Evolutionary conservation across 2,797 vertebrate genomes (phyloP).

Genomic region (Cryptoprocta ferox): DNA sequence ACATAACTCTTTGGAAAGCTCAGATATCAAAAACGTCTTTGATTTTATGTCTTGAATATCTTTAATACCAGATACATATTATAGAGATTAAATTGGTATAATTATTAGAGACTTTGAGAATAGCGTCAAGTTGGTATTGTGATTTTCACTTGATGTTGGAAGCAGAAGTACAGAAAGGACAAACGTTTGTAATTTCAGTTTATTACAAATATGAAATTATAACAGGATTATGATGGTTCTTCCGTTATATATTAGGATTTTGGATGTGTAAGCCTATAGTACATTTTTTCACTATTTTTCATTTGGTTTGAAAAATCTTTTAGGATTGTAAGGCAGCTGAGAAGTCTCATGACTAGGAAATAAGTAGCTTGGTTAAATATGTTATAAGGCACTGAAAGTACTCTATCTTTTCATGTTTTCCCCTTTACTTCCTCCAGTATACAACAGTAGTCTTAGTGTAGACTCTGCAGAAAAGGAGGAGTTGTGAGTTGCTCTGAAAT

Average conservation of each 20-base stretch:
- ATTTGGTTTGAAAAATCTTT: not conserved
- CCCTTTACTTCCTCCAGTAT: not conserved
- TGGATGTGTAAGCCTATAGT: not conserved
- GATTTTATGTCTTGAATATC: not conserved
- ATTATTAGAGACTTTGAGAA: slow-evolving; percentile 19
- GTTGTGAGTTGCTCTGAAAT: not conserved
- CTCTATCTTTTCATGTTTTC: not conserved
- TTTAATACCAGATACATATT: not conserved
- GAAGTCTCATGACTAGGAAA: not conserved
- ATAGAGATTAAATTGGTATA: not conserved
- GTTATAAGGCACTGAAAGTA: not conserved
- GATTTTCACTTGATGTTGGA: slow-evolving; percentile 26
- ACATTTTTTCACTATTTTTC: not conserved
- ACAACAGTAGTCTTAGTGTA: not conserved
- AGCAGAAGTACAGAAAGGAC: not conserved
- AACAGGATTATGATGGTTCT: not conserved
- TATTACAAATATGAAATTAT: not conserved
- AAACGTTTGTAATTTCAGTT: not conserved
- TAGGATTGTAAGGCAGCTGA: slow-evolving; percentile 2
- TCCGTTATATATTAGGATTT: not conserved
- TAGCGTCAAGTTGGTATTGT: not conserved
- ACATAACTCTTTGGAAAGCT: slow-evolving; percentile 1
- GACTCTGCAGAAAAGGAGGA: not conserved
- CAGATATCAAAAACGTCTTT: not conserved
- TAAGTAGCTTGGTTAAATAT: not conserved